Evolutionary conservation across 2,888 invertebrate genomes (phyloP).

Genomic region (Melinaea menophilus): DNA sequence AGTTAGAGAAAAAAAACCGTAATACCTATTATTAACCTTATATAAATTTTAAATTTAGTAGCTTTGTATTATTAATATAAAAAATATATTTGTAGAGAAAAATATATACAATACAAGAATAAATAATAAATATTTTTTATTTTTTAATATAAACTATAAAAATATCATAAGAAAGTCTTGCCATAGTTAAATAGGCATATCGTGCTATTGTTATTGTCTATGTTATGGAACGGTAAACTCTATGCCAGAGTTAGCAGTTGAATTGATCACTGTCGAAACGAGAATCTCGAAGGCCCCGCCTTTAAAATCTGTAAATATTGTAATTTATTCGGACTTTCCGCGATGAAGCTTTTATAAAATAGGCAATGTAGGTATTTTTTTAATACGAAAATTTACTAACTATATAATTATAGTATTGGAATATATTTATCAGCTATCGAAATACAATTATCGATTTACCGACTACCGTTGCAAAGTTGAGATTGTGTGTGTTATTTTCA

Average conservation of each 20-base stretch:
- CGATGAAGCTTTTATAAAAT: slow-evolving; percentile 68
- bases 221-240: slow-evolving; percentile 38
- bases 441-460: slow-evolving; percentile 62
- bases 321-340: slow-evolving; percentile 62
- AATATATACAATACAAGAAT: too few relatives aligned
- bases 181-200: slow-evolving; percentile 1
- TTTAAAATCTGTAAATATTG: slow-evolving; percentile 59
- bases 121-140: too few relatives aligned
- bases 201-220: slow-evolving; percentile 19
- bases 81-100: too few relatives aligned
- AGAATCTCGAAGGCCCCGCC: slow-evolving; percentile 72
- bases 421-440: slow-evolving; percentile 18
- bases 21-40: too few relatives aligned
- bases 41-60: too few relatives aligned
- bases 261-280: slow-evolving; percentile 68
- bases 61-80: too few relatives aligned
- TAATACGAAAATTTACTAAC: slow-evolving; percentile 21
- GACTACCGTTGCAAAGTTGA: slow-evolving; percentile 54
- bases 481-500: slow-evolving; percentile 54
- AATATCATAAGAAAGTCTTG: slow-evolving; percentile 20
- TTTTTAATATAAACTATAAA: background rate
- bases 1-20: too few relatives aligned
- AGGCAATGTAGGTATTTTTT: slow-evolving; percentile 58
- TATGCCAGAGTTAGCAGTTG: slow-evolving; percentile 64
- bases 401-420: slow-evolving; percentile 22